A percentile compares a stretch with the other conserved stretches of the same genome.
These are phyloP conservation scores for Temnothorax ravouxi DNA, from an alignment of 2,888 invertebrate genomes.

Conservation along the genomic window DNA sequence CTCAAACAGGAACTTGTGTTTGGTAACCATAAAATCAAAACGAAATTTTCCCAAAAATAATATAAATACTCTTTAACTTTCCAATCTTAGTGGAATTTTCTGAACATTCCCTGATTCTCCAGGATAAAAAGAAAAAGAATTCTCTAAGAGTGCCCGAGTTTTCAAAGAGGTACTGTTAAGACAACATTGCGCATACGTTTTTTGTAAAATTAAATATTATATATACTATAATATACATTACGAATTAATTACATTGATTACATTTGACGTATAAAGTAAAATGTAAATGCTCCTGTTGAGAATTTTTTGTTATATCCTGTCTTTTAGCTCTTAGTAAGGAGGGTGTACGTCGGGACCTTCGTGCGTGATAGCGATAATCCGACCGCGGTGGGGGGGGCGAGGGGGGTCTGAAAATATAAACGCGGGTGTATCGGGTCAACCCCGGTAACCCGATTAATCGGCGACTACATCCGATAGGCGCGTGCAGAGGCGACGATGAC, in stretches of 20 bases:
- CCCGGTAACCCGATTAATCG: slow-evolving; percentile 80
- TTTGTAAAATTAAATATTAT: neutral
- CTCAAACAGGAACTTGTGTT: neutral
- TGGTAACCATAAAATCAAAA: neutral
- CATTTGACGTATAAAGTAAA: neutral
- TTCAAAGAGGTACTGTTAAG: neutral
- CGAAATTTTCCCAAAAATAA: neutral
- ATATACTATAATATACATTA: neutral
- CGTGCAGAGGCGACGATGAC: slow-evolving; percentile 51
- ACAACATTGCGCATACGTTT: neutral
- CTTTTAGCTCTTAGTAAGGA: neutral
- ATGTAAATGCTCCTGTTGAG: neutral
- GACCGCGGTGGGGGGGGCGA: neutral
- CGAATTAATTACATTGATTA: neutral
- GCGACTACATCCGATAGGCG: slow-evolving; percentile 60
- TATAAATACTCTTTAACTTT: neutral
- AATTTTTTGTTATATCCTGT: neutral
- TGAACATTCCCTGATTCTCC: neutral
- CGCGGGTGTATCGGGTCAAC: slow-evolving; percentile 55
- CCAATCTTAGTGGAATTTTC: neutral
- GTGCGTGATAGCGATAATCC: slow-evolving; percentile 57
- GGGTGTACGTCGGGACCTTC: neutral
- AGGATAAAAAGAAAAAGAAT: too few relatives aligned
- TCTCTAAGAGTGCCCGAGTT: too few relatives aligned
- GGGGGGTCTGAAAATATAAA: slow-evolving; percentile 58